These are phyloP conservation scores for Epicauta chinensis DNA, from an alignment of 1,140 invertebrate species.

Conservation along the genomic window DNA sequence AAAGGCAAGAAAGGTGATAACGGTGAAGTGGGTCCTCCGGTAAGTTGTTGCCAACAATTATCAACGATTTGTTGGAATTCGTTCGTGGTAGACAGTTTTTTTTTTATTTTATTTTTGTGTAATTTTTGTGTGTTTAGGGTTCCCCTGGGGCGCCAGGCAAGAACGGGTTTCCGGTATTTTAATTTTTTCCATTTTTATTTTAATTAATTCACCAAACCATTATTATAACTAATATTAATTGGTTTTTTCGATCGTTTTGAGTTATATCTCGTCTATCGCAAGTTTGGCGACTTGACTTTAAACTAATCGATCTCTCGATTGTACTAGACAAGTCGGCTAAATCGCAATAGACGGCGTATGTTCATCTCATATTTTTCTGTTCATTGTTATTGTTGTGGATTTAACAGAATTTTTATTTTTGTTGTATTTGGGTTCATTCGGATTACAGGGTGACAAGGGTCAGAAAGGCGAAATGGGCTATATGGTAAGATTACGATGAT, in stretches of 20 bases:
- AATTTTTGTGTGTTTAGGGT: constrained; percentile 57
- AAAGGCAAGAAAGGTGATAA: constrained; percentile 83
- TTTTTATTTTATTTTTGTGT: constrained; percentile 28
- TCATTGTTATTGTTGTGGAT: no score
- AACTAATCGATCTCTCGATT: no score
- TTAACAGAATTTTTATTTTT: constrained; percentile 1
- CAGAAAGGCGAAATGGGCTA: constrained; percentile 59
- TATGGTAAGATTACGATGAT: constrained; percentile 53
- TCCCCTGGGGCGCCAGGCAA: constrained; percentile 70
- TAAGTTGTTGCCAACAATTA: constrained; percentile 45
- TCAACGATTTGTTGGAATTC: not conserved
- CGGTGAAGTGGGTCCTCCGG: constrained; percentile 69
- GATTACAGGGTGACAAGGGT: constrained; percentile 61
- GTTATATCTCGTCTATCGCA: not conserved
- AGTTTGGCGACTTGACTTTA: no score
- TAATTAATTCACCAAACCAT: constrained; percentile 17
- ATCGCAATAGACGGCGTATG: no score
- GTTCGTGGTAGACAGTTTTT: constrained; percentile 1
- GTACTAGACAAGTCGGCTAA: no score
- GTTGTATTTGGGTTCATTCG: constrained; percentile 22
- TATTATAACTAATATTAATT: constrained; percentile 25
- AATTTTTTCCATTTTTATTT: constrained; percentile 46
- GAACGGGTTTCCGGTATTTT: constrained; percentile 83
- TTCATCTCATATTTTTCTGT: no score
- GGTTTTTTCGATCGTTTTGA: constrained; percentile 4